Percentiles rank a stretch among this genome's conserved stretches.
phyloP scores from a whole-genome alignment of 2,888 invertebrate species.

The Drosophila atripex region DNA sequence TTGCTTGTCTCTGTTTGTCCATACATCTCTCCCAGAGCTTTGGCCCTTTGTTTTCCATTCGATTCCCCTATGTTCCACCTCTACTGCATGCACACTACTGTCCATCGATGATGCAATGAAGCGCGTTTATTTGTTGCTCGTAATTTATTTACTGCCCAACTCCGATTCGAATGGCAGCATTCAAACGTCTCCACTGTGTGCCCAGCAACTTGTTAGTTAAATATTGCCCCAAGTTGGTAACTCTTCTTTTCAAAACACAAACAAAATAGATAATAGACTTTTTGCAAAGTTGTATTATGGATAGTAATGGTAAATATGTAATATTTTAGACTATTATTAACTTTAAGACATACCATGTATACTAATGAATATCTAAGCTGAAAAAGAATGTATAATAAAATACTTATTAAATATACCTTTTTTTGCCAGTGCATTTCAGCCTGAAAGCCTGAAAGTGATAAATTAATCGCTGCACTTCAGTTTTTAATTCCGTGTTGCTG shows the following conservation, averaged over 20 bases:
- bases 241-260: constrained; percentile 44
- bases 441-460: constrained; percentile 80
- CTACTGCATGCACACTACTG: constrained; percentile 23
- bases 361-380: no score
- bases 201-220: constrained; percentile 68
- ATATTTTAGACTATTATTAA: no score
- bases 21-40: constrained; percentile 28
- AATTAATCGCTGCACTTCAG: constrained; percentile 84
- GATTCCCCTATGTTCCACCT: constrained; percentile 12
- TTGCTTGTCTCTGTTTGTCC: constrained; percentile 81
- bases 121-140: constrained; percentile 81
- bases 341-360: no score
- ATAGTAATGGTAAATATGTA: no score
- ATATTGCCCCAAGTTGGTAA: constrained; percentile 65
- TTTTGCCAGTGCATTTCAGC: constrained; percentile 49
- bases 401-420: background rate
- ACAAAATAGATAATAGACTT: background rate
- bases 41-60: constrained; percentile 18
- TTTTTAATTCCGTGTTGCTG: constrained; percentile 82
- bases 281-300: background rate
- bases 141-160: constrained; percentile 80
- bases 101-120: constrained; percentile 69
- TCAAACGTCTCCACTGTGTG: constrained; percentile 27
- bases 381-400: background rate
- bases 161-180: constrained; percentile 40